Evolutionary conservation across 2,113 vertebrate species (phyloP), one percentile per base, ranked within the genome.

Genomic region (Ptilorrhoa leucosticta): DNA sequence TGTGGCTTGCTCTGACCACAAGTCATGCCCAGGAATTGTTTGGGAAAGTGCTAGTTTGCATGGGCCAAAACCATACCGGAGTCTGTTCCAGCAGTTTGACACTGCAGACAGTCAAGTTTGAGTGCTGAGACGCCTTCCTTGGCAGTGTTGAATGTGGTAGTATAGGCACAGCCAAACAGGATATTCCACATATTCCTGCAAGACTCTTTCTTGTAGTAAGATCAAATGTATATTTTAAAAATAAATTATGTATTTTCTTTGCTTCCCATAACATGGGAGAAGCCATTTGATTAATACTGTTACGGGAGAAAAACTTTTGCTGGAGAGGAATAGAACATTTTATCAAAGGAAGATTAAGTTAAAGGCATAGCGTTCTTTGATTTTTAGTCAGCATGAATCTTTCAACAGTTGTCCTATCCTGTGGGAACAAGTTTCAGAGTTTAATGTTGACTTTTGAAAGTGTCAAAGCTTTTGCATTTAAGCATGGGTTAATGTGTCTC

Each of bases 21-120:
- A 81, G 69, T 89, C 21, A 13, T 92, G 86, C 94, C 51, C 71
- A 90, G 86, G 79, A 95, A 89, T 93, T 97, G 86, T 97, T 97
- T 94, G 76, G 30, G 60, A 93, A 97, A 70, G 72, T 89, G 83
- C 30, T 92, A 31, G 76, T 83, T 88, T 65, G 33, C 45, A 10
- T 50, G 33, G 58, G 86, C 95, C 94, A 93, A 95, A 92, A 87
- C 93, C 88, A 68, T 70, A 73, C 51, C 73, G 72, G 64, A 92
- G 30, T 69, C 83, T 81, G 42, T 94, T 94, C 85, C 94, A 96
- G 71, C 42, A 93, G 39, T 95, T 92, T 70, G 58, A 90, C 60
- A 28, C 58, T 83, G 58, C 64, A 86, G 47, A 68, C 70, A 86
- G 92, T 96, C 83, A 93, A 50, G 26, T 90, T 69, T 83, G 76